A percentile compares a stretch with the other conserved stretches of the same genome.
Conservation (phyloP, 2,113 vertebrate genomes). For the Rousettus leschenaultii region DNA sequence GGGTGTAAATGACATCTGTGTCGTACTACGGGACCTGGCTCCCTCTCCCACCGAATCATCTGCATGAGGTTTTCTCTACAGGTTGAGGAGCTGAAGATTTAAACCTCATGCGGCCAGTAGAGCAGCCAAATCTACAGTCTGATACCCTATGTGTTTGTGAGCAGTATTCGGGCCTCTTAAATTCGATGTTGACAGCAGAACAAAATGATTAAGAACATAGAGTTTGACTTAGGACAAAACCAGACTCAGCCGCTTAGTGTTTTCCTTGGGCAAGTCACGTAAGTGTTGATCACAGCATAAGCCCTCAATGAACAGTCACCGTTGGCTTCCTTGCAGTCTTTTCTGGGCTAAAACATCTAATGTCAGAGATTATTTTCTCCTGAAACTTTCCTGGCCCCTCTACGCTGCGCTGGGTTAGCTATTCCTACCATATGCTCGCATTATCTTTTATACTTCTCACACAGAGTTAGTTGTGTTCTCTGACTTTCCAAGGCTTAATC, state of each 20-base stretch:
- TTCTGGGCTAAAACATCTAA: not conserved
- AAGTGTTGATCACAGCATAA: not conserved
- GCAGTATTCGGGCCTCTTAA: not conserved
- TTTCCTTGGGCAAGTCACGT: not conserved
- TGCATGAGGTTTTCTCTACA: not conserved
- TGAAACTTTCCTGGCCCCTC: not conserved
- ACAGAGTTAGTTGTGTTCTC: not conserved
- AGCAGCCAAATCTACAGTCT: not conserved
- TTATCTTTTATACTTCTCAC: not conserved
- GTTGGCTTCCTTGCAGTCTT: not conserved
- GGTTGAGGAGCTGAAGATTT: not conserved
- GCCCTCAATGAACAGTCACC: not conserved
- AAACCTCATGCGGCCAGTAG: not conserved
- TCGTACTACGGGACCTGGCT: not conserved
- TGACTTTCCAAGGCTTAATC: not conserved
- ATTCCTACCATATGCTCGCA: not conserved
- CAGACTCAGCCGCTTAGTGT: not conserved
- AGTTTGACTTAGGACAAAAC: not conserved
- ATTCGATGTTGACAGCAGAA: not conserved
- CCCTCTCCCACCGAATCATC: not conserved
- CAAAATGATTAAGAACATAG: not conserved
- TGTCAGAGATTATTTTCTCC: not conserved
- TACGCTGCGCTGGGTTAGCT: not conserved
- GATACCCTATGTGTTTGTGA: not conserved
- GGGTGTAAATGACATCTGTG: not conserved